Percentiles rank a stretch among this genome's conserved stretches.
phyloP scores from a whole-genome alignment of 2,888 invertebrate genomes.

The Thymelicus sylvestris region DNA sequence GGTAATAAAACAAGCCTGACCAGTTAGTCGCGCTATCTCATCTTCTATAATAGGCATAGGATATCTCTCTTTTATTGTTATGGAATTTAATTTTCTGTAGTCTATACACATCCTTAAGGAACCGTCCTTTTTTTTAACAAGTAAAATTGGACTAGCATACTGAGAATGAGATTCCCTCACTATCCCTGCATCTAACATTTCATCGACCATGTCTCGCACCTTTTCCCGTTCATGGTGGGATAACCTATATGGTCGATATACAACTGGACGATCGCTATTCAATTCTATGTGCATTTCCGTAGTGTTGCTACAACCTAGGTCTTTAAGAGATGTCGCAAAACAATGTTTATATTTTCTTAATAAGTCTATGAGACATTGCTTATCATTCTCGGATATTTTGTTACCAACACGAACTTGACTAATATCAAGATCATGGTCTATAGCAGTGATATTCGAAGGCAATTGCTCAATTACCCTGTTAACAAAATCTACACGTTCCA shows the following conservation, averaged over 20 bases:
- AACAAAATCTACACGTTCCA: neutral
- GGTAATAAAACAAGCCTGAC: conserved; percentile 40
- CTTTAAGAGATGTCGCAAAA: conserved; percentile 38
- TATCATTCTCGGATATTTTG: conserved; percentile 29
- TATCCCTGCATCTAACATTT: neutral
- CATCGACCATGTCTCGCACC: conserved; percentile 32
- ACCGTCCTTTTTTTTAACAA: conserved; percentile 30
- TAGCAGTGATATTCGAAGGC: too few relatives aligned
- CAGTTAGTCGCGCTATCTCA: conserved; percentile 40
- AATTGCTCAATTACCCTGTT: neutral
- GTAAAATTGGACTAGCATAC: conserved; percentile 46
- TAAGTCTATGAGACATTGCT: conserved; percentile 28
- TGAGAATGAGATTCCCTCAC: conserved; percentile 42
- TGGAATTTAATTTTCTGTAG: conserved; percentile 43
- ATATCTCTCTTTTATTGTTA: conserved; percentile 45
- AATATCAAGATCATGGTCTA: neutral
- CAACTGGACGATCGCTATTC: conserved; percentile 40
- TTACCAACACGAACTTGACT: conserved; percentile 11
- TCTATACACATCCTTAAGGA: conserved; percentile 41
- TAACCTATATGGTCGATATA: conserved; percentile 46
- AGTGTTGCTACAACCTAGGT: conserved; percentile 41
- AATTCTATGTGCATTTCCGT: conserved; percentile 43
- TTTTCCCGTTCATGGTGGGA: conserved; percentile 43
- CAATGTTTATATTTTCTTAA: conserved; percentile 40
- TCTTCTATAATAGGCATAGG: conserved; percentile 45